phyloP scores from a whole-genome alignment of 2,888 invertebrate species.

The Timema podura region DNA sequence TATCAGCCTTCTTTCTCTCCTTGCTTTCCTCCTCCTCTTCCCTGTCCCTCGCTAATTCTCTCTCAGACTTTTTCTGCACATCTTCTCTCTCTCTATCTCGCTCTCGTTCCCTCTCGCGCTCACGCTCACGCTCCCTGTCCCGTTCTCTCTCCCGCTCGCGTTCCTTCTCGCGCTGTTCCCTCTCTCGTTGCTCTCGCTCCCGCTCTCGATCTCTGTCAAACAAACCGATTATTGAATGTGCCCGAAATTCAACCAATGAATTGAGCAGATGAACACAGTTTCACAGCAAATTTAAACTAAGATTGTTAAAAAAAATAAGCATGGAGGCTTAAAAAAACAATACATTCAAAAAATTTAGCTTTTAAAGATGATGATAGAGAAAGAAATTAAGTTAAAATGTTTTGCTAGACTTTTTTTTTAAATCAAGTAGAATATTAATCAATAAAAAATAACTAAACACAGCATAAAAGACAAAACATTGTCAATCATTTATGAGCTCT shows the following conservation, averaged over 20 bases:
- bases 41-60: constrained; percentile 32
- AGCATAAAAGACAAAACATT: too few relatives aligned
- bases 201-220: constrained; percentile 40
- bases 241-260: too few relatives aligned
- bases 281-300: not conserved
- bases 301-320: not conserved
- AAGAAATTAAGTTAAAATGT: too few relatives aligned
- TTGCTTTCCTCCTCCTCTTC: constrained; percentile 84
- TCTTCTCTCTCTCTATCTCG: constrained; percentile 37
- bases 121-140: constrained; percentile 40
- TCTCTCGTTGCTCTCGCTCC: constrained; percentile 40
- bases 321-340: too few relatives aligned
- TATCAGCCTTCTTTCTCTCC: constrained; percentile 84
- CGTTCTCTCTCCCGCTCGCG: constrained; percentile 43
- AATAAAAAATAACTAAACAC: too few relatives aligned
- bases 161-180: constrained; percentile 38
- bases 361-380: too few relatives aligned
- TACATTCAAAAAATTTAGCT: too few relatives aligned
- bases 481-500: too few relatives aligned
- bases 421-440: too few relatives aligned
- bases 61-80: constrained; percentile 53
- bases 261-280: not conserved
- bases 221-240: not conserved
- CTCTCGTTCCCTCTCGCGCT: constrained; percentile 38
- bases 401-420: too few relatives aligned